Percentiles rank a stretch among this genome's conserved stretches.
These are phyloP conservation scores for Tyto alba DNA, from an alignment of 2,113 vertebrate species.

Conservation along the genomic window DNA sequence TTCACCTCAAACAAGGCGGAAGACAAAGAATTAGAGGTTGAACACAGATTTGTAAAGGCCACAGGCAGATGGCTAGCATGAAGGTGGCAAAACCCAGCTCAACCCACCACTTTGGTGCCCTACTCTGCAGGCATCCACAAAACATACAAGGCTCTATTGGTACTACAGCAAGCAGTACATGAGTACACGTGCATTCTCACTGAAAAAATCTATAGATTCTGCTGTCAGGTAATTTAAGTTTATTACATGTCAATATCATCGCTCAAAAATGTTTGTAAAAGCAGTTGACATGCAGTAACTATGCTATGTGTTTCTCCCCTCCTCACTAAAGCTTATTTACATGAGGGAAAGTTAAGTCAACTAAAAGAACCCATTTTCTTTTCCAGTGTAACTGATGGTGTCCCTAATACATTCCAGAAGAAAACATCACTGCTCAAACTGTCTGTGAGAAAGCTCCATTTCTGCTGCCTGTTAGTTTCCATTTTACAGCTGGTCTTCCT, in stretches of 20 bases:
- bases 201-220: neutral
- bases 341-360: neutral
- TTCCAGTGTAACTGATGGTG: neutral
- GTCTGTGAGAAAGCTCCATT: neutral
- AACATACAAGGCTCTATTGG: fast-evolving
- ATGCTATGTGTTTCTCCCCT: neutral
- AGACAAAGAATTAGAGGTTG: neutral
- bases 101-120: fast-evolving
- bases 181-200: fast-evolving
- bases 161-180: neutral
- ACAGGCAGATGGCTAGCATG: neutral
- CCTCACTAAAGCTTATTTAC: neutral
- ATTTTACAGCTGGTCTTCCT: neutral
- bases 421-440: neutral
- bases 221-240: neutral
- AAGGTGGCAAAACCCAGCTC: neutral
- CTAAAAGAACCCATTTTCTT: neutral
- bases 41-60: neutral
- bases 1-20: neutral
- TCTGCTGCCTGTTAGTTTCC: neutral
- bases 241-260: neutral
- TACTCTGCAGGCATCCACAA: neutral
- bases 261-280: neutral
- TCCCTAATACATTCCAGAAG: neutral
- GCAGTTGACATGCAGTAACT: neutral